Evolutionary conservation across 2,888 invertebrate genomes (phyloP).

Genomic region (Phalera bucephala): DNA sequence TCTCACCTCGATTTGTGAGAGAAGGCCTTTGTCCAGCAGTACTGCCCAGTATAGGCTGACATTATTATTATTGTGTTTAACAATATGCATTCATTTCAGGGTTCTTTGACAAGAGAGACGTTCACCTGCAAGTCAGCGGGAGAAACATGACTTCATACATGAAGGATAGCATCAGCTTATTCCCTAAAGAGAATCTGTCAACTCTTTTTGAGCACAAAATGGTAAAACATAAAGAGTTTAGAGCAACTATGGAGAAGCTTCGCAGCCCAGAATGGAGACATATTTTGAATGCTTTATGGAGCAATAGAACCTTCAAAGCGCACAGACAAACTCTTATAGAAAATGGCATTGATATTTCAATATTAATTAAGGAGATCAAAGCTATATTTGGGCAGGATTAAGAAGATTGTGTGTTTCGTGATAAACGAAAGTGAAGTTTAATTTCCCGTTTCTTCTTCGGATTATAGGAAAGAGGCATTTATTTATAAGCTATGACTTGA

Average conservation of each 20-base stretch:
- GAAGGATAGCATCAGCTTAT: slow-evolving; percentile 40
- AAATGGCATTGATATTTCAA: slow-evolving; percentile 50
- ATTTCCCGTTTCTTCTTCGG: no score
- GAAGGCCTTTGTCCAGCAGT: no score
- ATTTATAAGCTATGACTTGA: no score
- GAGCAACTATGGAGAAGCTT: slow-evolving; percentile 54
- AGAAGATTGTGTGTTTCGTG: no score
- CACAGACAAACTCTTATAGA: slow-evolving; percentile 47
- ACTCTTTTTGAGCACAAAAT: slow-evolving; percentile 61
- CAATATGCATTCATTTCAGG: no score
- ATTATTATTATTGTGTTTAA: no score
- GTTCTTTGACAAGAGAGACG: no score
- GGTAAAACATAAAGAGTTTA: slow-evolving; percentile 56
- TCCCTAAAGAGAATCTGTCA: slow-evolving; percentile 54
- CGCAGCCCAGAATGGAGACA: slow-evolving; percentile 54
- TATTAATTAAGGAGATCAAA: slow-evolving; percentile 41
- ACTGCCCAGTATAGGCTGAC: no score
- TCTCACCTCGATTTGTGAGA: no score
- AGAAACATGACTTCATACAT: slow-evolving; percentile 47
- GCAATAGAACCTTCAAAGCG: slow-evolving; percentile 48
- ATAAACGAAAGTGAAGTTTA: no score
- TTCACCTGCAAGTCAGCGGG: slow-evolving; percentile 43
- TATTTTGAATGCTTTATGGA: slow-evolving; percentile 48
- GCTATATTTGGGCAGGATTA: slow-evolving; percentile 60
- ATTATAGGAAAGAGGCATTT: no score